Conservation (phyloP, 1,140 invertebrate species). For the Pseudomyrmex pallidus region DNA sequence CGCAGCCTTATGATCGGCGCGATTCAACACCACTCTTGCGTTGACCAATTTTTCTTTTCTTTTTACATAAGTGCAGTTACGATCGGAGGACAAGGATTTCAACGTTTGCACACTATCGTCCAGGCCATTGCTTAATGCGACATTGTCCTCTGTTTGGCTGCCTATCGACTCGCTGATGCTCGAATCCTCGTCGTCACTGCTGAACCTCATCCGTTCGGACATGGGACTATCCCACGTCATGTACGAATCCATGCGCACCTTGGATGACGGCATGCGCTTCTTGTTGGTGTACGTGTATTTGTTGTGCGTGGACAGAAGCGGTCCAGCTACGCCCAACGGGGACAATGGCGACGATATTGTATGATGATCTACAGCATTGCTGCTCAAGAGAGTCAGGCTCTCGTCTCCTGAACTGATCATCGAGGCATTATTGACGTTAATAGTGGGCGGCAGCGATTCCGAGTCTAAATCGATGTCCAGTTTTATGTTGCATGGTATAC, state of each 20-base stretch:
- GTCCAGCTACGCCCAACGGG: conserved; percentile 79
- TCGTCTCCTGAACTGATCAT: conserved; percentile 81
- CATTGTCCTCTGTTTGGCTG: conserved; percentile 79
- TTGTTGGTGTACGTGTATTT: conserved; percentile 84
- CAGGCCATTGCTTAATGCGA: conserved; percentile 77
- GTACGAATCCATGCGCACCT: conserved; percentile 75
- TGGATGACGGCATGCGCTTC: conserved; percentile 74
- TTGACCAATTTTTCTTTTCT: conserved; percentile 80
- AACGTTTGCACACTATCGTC: conserved; percentile 72
- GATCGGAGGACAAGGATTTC: conserved; percentile 66
- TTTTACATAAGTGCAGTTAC: conserved; percentile 76
- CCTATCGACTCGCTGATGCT: conserved; percentile 78
- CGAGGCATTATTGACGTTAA: conserved; percentile 79
- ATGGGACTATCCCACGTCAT: conserved; percentile 80
- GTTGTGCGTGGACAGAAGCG: conserved; percentile 82
- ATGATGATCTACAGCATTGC: conserved; percentile 77
- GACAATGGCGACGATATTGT: conserved; percentile 83
- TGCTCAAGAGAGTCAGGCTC: conserved; percentile 78
- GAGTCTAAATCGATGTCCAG: conserved; percentile 80
- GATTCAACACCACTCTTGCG: conserved; percentile 79
- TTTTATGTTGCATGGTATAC: conserved; percentile 79
- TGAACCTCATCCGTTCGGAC: conserved; percentile 78
- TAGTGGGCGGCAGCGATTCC: conserved; percentile 74
- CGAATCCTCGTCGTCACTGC: conserved; percentile 80
- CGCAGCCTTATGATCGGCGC: conserved; percentile 74